A percentile compares a stretch with the other conserved stretches of the same genome.
phyloP scores from a whole-genome alignment of 2,113 vertebrate genomes.

The Tupaia chinensis region DNA sequence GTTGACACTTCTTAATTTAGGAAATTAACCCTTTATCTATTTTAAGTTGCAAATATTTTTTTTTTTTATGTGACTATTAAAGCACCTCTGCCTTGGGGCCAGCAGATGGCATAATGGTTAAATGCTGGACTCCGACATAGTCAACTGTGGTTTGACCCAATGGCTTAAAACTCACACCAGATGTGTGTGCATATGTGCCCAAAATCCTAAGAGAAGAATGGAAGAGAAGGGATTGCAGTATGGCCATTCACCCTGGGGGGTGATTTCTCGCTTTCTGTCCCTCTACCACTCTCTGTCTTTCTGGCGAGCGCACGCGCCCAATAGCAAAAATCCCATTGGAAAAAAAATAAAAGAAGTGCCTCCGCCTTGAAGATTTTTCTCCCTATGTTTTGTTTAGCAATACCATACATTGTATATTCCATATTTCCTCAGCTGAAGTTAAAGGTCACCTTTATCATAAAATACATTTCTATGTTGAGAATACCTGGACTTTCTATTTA shows the following conservation, averaged over 20 bases:
- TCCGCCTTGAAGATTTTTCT: not conserved
- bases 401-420: not conserved
- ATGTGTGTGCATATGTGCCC: no score
- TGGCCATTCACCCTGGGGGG: no score
- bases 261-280: no score
- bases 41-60: slow-evolving; percentile 47
- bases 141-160: no score
- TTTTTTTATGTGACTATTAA: slow-evolving; percentile 23
- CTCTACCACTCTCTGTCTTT: no score
- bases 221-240: no score
- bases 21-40: slow-evolving; percentile 13
- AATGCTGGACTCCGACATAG: no score
- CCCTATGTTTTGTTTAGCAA: not conserved
- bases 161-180: no score
- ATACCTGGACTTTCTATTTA: slow-evolving; percentile 25
- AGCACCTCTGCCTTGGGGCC: not conserved
- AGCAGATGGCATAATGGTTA: no score
- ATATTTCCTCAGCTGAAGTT: not conserved
- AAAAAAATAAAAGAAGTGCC: not conserved
- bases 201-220: no score
- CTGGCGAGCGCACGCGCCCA: no score
- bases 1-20: not conserved
- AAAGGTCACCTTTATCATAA: slow-evolving; percentile 52
- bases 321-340: no score
- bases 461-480: not conserved